Evolutionary conservation across 2,113 vertebrate species (phyloP).

Genomic region (Tringa solitaria): DNA sequence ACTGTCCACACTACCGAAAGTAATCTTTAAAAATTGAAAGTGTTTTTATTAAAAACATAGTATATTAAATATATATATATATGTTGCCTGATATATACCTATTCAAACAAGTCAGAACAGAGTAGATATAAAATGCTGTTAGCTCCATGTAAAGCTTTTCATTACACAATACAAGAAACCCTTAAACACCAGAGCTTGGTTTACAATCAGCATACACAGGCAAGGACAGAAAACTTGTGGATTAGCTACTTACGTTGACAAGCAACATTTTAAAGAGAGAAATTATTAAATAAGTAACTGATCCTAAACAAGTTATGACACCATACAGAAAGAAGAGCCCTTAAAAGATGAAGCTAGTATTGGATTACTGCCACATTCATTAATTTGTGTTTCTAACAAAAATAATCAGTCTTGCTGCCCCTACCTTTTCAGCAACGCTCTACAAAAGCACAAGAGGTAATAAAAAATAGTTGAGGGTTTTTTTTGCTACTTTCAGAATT

Average conservation of each 20-base stretch:
- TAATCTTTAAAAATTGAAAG: background rate
- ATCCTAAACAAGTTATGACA: background rate
- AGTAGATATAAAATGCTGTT: background rate
- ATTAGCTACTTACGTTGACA: background rate
- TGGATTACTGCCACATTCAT: accelerated
- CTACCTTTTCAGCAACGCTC: background rate
- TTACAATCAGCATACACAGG: background rate
- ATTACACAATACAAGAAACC: background rate
- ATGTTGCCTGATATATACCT: too few relatives aligned
- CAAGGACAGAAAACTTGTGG: background rate
- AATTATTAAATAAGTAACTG: background rate
- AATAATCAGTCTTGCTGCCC: background rate
- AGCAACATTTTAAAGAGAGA: background rate
- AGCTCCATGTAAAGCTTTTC: background rate
- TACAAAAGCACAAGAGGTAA: background rate
- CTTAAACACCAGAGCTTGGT: background rate
- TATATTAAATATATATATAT: background rate
- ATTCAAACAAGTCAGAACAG: background rate
- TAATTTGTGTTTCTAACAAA: background rate
- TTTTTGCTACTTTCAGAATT: background rate
- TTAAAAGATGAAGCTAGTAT: background rate
- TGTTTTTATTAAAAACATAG: background rate
- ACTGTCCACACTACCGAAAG: background rate
- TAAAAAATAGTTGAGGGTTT: background rate
- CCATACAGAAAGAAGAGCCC: background rate